A percentile compares a stretch with the other conserved stretches of the same genome.
phyloP scores from a whole-genome alignment of 1,140 invertebrate genomes.

The Arion vulgaris region DNA sequence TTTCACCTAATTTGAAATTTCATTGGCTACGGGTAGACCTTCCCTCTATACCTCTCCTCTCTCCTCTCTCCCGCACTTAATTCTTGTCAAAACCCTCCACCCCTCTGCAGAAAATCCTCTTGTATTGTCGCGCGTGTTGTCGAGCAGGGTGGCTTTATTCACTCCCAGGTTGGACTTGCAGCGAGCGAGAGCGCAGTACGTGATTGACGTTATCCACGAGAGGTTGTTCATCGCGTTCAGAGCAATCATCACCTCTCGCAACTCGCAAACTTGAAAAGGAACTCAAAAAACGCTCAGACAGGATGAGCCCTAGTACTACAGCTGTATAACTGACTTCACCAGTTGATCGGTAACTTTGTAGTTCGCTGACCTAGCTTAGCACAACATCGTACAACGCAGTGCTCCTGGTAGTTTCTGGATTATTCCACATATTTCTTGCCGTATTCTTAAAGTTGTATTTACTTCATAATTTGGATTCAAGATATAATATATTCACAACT shows the following conservation, averaged over 20 bases:
- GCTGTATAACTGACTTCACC: background rate
- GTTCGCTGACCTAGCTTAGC: too few species aligned
- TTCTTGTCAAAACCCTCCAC: too few species aligned
- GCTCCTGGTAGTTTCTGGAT: too few species aligned
- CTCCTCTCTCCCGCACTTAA: constrained; percentile 2
- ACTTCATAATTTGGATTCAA: too few species aligned
- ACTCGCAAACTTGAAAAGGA: background rate
- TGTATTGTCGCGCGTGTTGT: constrained; percentile 61
- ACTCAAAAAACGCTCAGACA: background rate
- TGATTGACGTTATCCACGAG: constrained; percentile 58
- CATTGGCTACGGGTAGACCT: constrained; percentile 61
- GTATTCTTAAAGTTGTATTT: too few species aligned
- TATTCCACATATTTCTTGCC: too few species aligned
- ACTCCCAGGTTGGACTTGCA: constrained; percentile 53
- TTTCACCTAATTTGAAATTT: constrained; percentile 57
- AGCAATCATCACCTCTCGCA: constrained; percentile 39
- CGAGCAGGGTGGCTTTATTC: constrained; percentile 64
- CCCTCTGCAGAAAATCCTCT: constrained; percentile 58
- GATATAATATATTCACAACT: too few species aligned
- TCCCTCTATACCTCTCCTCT: background rate
- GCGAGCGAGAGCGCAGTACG: constrained; percentile 46
- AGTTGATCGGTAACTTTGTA: too few species aligned
- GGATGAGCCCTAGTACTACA: background rate
- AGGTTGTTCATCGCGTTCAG: constrained; percentile 38
- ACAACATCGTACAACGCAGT: too few species aligned